phyloP scores from a whole-genome alignment of 1,140 invertebrate species.

The Sipha flava region DNA sequence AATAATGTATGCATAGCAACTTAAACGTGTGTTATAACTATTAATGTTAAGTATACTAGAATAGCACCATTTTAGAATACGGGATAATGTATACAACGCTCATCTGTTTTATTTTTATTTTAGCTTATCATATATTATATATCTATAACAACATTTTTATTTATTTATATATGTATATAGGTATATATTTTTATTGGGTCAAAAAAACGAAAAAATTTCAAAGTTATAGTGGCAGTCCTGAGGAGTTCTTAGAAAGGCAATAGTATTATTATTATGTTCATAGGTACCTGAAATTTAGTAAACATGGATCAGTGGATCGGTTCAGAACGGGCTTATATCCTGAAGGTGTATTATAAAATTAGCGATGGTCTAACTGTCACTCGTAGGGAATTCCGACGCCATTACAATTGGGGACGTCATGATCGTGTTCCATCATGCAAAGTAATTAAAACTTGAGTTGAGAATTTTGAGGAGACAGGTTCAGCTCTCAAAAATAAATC shows the following conservation, averaged over 20 bases:
- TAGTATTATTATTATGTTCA: background rate
- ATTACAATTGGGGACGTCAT: conserved; percentile 1
- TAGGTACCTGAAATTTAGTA: background rate
- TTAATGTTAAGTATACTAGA: too few species aligned
- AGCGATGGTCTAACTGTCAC: background rate
- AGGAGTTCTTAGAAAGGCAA: background rate
- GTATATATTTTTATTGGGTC: too few species aligned
- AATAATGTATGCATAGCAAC: too few species aligned
- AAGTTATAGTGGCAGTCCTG: background rate
- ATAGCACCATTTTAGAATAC: too few species aligned
- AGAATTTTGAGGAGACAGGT: conserved; percentile 15
- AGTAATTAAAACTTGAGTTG: conserved; percentile 19
- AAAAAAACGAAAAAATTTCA: background rate
- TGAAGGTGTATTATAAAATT: background rate
- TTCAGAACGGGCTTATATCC: background rate
- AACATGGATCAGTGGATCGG: background rate
- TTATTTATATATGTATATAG: too few species aligned
- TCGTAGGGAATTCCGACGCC: conserved; percentile 16
- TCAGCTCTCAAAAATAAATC: conserved; percentile 27
- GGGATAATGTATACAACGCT: too few species aligned
- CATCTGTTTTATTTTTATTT: too few species aligned
- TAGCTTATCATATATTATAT: too few species aligned
- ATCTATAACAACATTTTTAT: too few species aligned
- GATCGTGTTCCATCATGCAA: conserved; percentile 23
- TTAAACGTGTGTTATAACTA: too few species aligned